phyloP scores from a whole-genome alignment of 2,797 vertebrate genomes.

The Myotis planiceps region DNA sequence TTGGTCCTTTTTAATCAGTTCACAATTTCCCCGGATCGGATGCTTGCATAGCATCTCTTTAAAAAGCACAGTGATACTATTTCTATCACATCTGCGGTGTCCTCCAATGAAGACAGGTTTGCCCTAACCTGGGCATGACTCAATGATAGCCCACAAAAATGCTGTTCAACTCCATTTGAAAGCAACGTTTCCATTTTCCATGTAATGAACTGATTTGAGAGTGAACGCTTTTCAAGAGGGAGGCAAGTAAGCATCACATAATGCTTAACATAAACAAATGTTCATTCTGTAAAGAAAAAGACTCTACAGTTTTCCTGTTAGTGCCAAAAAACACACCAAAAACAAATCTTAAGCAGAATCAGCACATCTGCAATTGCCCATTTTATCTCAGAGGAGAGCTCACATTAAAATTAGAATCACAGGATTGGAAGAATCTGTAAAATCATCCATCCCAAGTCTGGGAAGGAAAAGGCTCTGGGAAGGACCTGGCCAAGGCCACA shows the following conservation, averaged over 20 bases:
- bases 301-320: neutral
- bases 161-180: neutral
- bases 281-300: neutral
- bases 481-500: neutral
- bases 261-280: neutral
- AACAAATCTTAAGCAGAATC: neutral
- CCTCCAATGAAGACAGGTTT: slow-evolving; percentile 14
- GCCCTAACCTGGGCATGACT: neutral
- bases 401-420: slow-evolving; percentile 43
- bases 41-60: neutral
- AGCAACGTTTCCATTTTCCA: slow-evolving; percentile 19
- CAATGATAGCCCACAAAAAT: neutral
- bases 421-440: neutral
- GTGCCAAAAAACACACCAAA: neutral
- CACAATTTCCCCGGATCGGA: neutral
- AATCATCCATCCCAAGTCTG: neutral
- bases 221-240: neutral
- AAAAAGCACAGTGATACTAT: neutral
- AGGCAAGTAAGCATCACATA: neutral
- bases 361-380: neutral
- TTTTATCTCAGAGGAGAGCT: neutral
- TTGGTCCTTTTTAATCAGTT: neutral
- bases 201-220: neutral
- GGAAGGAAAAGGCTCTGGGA: neutral
- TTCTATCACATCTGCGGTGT: neutral